phyloP scores from a whole-genome alignment of 2,113 vertebrate genomes.

The Semnornis frantzii region DNA sequence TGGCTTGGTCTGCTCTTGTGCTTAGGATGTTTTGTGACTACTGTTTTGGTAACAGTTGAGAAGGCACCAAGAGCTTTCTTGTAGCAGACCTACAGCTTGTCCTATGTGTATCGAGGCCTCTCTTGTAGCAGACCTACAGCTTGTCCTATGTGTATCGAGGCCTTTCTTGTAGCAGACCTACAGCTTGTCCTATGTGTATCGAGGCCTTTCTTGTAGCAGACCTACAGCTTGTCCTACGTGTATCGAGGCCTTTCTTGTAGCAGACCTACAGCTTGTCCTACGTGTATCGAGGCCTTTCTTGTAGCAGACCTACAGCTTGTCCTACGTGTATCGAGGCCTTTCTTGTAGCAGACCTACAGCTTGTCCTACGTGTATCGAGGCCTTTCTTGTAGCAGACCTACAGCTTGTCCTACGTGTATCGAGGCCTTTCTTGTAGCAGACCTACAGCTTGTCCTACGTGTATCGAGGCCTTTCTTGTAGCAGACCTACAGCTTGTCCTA shows the following conservation, averaged over 20 bases:
- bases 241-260: background rate
- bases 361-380: background rate
- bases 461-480: background rate
- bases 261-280: background rate
- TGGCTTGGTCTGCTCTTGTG: background rate
- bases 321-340: background rate
- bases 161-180: background rate
- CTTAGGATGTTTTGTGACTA: background rate
- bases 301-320: background rate
- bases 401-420: background rate
- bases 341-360: background rate
- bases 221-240: background rate
- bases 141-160: background rate
- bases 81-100: background rate
- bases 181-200: background rate
- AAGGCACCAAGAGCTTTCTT: background rate
- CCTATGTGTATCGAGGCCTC: background rate
- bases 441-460: background rate
- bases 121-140: background rate
- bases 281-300: background rate
- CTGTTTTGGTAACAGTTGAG: background rate
- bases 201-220: background rate
- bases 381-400: background rate
- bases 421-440: background rate
- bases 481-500: background rate